Base-by-base conservation (phyloP, 2,888 invertebrate genomes). In the Drosophila melanosoma region DNA sequence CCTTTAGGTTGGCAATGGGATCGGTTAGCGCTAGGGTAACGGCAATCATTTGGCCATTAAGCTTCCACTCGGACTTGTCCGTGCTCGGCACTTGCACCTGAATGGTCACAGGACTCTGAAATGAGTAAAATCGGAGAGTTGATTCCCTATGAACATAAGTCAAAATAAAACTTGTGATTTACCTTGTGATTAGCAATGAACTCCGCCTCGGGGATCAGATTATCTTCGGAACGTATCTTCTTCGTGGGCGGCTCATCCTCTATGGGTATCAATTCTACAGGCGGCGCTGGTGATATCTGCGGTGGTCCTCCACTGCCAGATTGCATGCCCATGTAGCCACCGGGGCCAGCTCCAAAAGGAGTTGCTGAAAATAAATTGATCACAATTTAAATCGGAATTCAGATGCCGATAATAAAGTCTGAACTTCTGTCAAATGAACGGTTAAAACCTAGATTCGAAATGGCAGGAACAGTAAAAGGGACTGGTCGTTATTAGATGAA, bases 31-130 rank as follows among this genome's bases (percentile, higher is more conserved):
- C 95, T 90, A 99, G 91, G 2, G 96, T 96, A 64, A 98, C 94
- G 60, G 95, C 95, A 86, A 99, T 93, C 74, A 96, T 94, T 93
- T 99, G 98, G 0, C 99, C 99, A 92, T 97, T 97, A 74, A 99
- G 94, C 75, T 97, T 97, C 98, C 99, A 99, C 94, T 99, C 99
- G 0, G 97, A 94, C 90, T 99, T 98, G 89, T 99, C 99, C 0
- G 96, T 94, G 82, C 95, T 94, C 12, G 99, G 99, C 33, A 98
- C 95, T 67, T 95, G 94, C 70, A 99, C 97, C 89, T 96, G 96
- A 82, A 98, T 94, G 38, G 95, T 95, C 17, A 97, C 96, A n/a
- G 96, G 96, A 81, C 95, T 95, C 95, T 96, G 92, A 23, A 71
- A 92, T 53, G 10, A 10, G 29, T 36, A 1, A 33, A 26, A n/a